Conservation (phyloP, 2,888 invertebrate species). For the Escarpia spicata region DNA sequence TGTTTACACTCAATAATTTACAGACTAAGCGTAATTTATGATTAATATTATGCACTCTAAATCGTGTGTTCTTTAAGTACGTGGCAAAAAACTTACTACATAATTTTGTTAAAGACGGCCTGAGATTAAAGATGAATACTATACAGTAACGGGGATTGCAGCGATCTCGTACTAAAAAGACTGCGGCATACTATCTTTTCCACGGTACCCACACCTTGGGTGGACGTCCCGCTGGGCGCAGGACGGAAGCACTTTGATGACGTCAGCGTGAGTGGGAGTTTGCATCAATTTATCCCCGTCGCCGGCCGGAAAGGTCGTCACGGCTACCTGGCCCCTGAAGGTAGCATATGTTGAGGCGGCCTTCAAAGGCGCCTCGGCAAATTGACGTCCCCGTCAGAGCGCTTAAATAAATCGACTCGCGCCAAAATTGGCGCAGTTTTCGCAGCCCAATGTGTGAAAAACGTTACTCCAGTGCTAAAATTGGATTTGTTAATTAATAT, state of each 20-base stretch:
- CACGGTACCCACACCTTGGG: neutral
- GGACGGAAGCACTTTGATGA: neutral
- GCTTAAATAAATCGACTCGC: neutral
- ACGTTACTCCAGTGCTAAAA: neutral
- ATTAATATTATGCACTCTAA: too few species aligned
- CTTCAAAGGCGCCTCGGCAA: constrained; percentile 8
- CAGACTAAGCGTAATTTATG: too few species aligned
- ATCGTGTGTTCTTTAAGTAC: too few species aligned
- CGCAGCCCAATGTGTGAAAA: neutral
- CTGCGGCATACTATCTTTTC: too few species aligned
- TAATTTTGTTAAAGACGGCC: too few species aligned
- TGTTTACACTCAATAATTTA: too few species aligned
- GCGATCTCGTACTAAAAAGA: too few species aligned
- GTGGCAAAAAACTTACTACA: too few species aligned
- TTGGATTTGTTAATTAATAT: neutral
- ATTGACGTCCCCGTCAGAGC: neutral
- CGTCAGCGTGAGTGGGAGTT: neutral
- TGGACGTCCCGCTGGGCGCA: neutral
- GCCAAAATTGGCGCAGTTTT: constrained; percentile 16
- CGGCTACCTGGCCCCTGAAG: neutral
- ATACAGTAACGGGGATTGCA: too few species aligned
- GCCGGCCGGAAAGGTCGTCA: neutral
- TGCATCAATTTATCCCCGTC: neutral
- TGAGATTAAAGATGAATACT: too few species aligned
- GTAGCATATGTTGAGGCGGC: neutral